Conservation (phyloP, 2,888 invertebrate species). For the Platerodrilus igneus region DNA sequence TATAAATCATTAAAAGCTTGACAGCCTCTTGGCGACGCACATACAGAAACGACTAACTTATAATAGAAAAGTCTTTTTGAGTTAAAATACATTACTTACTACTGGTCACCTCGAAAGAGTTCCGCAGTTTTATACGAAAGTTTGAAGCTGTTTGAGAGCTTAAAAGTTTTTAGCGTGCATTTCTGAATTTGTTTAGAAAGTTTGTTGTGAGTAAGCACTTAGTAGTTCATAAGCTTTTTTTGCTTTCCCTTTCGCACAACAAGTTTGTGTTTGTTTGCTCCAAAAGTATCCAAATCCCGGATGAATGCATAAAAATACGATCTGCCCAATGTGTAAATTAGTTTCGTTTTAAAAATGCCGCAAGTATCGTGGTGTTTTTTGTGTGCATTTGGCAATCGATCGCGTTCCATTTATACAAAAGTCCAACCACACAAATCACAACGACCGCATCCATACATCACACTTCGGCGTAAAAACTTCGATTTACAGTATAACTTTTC, state of each 20-base stretch:
- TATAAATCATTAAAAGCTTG: no score
- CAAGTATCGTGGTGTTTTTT: slow-evolving; percentile 13
- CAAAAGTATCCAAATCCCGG: no score
- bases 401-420: slow-evolving; percentile 17
- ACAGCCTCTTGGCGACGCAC: no score
- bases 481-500: slow-evolving; percentile 32
- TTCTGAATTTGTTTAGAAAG: slow-evolving; percentile 21
- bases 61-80: no score
- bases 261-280: slow-evolving; percentile 4
- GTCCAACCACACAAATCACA: slow-evolving; percentile 24
- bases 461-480: slow-evolving; percentile 28
- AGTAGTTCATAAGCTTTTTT: slow-evolving; percentile 19
- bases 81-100: no score
- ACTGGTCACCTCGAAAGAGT: no score
- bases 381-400: slow-evolving; percentile 16
- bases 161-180: slow-evolving; percentile 21
- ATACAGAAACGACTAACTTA: no score
- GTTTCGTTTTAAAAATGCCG: slow-evolving; percentile 2
- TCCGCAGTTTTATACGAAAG: slow-evolving; percentile 21
- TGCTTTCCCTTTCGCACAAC: slow-evolving; percentile 5
- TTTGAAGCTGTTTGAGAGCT: slow-evolving; percentile 18
- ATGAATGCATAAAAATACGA: slow-evolving; percentile 13
- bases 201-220: slow-evolving; percentile 10
- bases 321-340: background rate
- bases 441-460: slow-evolving; percentile 26